Conservation (phyloP, 1,140 invertebrate genomes). For the Parapsyche elsis region DNA sequence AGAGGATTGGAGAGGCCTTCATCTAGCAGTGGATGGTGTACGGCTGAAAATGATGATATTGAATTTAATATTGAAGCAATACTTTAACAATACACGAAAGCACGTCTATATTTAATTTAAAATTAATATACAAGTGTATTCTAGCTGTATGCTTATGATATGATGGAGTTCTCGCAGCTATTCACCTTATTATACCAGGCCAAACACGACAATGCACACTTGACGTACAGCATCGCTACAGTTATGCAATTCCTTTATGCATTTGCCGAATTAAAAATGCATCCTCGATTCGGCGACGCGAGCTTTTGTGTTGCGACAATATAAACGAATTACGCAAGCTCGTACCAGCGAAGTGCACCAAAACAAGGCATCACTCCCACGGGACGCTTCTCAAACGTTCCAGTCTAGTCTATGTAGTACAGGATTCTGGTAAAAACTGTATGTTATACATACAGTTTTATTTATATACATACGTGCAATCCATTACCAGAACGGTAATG, state of each 20-base stretch:
- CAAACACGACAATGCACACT: no score
- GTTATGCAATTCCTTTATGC: not conserved
- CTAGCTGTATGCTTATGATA: no score
- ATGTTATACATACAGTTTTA: no score
- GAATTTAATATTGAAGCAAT: no score
- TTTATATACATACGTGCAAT: not conserved
- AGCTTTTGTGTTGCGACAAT: slow-evolving; percentile 29
- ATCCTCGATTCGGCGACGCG: not conserved
- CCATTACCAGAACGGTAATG: not conserved
- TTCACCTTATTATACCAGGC: no score
- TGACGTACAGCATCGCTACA: not conserved
- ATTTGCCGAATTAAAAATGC: slow-evolving; percentile 12
- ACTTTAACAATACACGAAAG: no score
- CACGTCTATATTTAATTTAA: no score
- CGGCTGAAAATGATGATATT: no score
- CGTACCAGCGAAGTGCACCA: not conserved
- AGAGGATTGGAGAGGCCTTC: no score
- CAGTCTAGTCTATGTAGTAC: not conserved
- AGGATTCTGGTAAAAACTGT: not conserved
- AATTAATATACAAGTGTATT: no score
- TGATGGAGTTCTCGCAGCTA: no score
- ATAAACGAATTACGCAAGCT: slow-evolving; percentile 28
- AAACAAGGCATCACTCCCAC: not conserved
- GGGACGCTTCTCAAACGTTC: not conserved
- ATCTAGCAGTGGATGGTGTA: no score